Percentiles rank a stretch among this genome's conserved stretches.
Conservation (phyloP, 2,113 vertebrate species). For the Prunella himalayana region DNA sequence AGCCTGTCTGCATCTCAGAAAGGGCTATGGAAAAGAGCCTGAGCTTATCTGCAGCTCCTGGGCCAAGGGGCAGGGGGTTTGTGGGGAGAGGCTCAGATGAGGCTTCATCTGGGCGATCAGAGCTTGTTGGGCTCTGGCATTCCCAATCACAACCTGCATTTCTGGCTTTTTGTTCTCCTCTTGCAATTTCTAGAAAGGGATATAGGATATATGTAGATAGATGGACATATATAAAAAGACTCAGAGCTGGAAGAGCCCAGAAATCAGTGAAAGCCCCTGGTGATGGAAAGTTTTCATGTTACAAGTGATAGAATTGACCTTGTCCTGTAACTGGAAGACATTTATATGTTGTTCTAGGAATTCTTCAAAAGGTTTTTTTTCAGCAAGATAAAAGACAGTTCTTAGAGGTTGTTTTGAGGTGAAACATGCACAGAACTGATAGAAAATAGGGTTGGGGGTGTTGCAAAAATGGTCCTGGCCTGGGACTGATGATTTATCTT, state of each 20-base stretch:
- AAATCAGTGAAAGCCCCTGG: neutral
- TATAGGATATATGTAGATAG: neutral
- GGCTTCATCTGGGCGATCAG: neutral
- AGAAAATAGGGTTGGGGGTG: neutral
- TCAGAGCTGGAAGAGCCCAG: neutral
- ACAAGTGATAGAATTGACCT: neutral
- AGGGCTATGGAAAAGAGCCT: rapidly evolving
- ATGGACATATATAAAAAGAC: neutral
- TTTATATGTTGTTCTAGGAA: neutral
- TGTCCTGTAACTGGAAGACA: neutral
- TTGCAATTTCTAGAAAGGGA: neutral
- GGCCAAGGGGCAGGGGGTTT: no score
- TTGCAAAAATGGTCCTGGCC: neutral
- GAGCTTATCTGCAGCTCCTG: neutral
- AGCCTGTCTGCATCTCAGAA: neutral
- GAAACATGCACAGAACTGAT: neutral
- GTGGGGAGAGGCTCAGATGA: neutral
- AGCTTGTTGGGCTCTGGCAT: neutral
- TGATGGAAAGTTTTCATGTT: neutral
- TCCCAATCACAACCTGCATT: neutral
- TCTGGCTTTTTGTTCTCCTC: neutral
- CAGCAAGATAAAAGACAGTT: neutral
- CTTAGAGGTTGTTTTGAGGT: neutral
- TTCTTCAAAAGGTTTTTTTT: neutral
- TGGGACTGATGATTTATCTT: neutral